phyloP scores from a whole-genome alignment of 2,888 invertebrate species.

The Dryobotodes eremita region DNA sequence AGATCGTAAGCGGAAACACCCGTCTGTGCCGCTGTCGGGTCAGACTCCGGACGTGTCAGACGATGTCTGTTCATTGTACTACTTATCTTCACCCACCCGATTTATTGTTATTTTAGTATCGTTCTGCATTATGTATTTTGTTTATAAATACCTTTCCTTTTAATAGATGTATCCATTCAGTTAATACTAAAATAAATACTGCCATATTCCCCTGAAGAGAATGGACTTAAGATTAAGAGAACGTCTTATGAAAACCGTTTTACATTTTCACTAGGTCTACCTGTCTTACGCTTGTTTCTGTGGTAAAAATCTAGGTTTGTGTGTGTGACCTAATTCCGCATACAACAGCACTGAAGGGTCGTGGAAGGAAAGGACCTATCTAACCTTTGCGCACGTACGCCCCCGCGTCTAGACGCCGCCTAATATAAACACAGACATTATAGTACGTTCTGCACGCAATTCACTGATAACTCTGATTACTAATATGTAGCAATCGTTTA shows the following conservation, averaged over 20 bases:
- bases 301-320: slow-evolving; percentile 51
- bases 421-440: slow-evolving; percentile 66
- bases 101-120: slow-evolving; percentile 37
- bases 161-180: not conserved
- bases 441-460: slow-evolving; percentile 66
- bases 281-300: slow-evolving; percentile 16
- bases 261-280: slow-evolving; percentile 14
- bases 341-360: slow-evolving; percentile 69
- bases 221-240: slow-evolving; percentile 1
- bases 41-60: slow-evolving; percentile 45
- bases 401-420: slow-evolving; percentile 83
- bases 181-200: not conserved
- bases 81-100: slow-evolving; percentile 42
- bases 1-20: slow-evolving; percentile 65
- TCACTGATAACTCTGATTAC: slow-evolving; percentile 53
- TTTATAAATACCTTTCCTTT: slow-evolving; percentile 9
- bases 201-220: not conserved
- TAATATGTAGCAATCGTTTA: slow-evolving; percentile 40
- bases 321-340: slow-evolving; percentile 73
- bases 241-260: slow-evolving; percentile 9
- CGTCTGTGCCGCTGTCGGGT: slow-evolving; percentile 56
- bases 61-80: slow-evolving; percentile 61
- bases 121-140: not conserved
- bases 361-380: slow-evolving; percentile 71
- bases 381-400: slow-evolving; percentile 79